Conservation (phyloP, 2,888 invertebrate species). For the Mesoligia furuncula region DNA sequence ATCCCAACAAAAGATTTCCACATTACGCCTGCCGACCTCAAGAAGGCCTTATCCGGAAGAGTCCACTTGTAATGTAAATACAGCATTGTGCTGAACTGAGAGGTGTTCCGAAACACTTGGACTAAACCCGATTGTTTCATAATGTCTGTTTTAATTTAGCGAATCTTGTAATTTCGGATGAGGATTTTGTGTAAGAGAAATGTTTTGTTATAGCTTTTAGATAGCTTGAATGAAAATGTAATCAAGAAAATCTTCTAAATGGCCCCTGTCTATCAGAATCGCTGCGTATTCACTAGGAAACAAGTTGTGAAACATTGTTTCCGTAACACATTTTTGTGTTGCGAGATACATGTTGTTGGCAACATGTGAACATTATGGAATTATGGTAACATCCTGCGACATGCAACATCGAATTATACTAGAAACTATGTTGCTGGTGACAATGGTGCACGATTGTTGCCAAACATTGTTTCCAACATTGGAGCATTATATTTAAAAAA, state of each 20-base stretch:
- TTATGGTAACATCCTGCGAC: background rate
- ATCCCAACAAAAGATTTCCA: slow-evolving; percentile 86
- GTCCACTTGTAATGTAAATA: slow-evolving; percentile 89
- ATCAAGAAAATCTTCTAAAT: background rate
- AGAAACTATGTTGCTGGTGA: too few species aligned
- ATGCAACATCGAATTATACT: too few species aligned
- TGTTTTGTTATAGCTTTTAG: background rate
- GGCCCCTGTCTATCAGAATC: too few species aligned
- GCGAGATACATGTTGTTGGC: background rate
- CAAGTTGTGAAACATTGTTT: background rate
- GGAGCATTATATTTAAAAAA: too few species aligned
- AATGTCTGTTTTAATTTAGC: slow-evolving; percentile 60
- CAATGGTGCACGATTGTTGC: too few species aligned
- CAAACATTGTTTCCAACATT: too few species aligned
- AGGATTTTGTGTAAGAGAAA: slow-evolving; percentile 6
- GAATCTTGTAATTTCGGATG: slow-evolving; percentile 27
- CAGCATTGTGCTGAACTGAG: slow-evolving; percentile 77
- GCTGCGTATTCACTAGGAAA: background rate
- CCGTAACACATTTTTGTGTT: background rate
- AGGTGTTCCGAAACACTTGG: slow-evolving; percentile 70
- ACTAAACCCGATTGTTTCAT: slow-evolving; percentile 68
- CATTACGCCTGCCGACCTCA: slow-evolving; percentile 85
- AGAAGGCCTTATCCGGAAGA: slow-evolving; percentile 87
- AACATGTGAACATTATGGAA: background rate
- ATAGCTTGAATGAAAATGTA: background rate